phyloP scores from a whole-genome alignment of 2,888 invertebrate species.

The Noctua pronuba region DNA sequence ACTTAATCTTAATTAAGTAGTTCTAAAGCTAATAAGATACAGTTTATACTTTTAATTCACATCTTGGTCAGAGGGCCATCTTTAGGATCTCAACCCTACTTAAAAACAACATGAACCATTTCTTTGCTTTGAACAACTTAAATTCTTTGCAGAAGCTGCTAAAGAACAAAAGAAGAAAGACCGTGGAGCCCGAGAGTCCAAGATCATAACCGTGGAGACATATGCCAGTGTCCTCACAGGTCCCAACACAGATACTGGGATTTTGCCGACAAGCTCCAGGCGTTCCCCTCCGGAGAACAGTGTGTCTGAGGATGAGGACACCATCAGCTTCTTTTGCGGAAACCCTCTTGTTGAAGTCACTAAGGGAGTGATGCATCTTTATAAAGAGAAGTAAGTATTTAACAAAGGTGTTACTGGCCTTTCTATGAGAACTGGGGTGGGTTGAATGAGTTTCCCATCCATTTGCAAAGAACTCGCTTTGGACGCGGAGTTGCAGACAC shows the following conservation, averaged over 20 bases:
- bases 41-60: neutral
- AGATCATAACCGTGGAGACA: slow-evolving; percentile 95
- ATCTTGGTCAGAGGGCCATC: neutral
- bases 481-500: neutral
- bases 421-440: neutral
- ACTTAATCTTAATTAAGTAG: neutral
- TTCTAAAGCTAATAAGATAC: neutral
- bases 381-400: slow-evolving; percentile 97
- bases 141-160: slow-evolving; percentile 75
- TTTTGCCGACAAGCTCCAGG: slow-evolving; percentile 91
- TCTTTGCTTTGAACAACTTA: neutral
- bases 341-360: slow-evolving; percentile 99
- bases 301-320: slow-evolving; percentile 84
- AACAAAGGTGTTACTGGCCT: neutral
- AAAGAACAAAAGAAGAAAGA: slow-evolving; percentile 89
- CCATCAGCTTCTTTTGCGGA: slow-evolving; percentile 96
- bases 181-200: slow-evolving; percentile 92
- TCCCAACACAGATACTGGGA: slow-evolving; percentile 87
- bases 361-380: slow-evolving; percentile 98
- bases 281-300: slow-evolving; percentile 85
- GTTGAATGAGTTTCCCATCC: neutral
- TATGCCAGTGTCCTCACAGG: slow-evolving; percentile 92
- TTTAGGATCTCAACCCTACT: neutral
- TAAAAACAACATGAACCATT: neutral
- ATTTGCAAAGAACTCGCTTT: neutral